phyloP scores from a whole-genome alignment of 1,140 invertebrate species.

The Harlomillsia oculata region DNA sequence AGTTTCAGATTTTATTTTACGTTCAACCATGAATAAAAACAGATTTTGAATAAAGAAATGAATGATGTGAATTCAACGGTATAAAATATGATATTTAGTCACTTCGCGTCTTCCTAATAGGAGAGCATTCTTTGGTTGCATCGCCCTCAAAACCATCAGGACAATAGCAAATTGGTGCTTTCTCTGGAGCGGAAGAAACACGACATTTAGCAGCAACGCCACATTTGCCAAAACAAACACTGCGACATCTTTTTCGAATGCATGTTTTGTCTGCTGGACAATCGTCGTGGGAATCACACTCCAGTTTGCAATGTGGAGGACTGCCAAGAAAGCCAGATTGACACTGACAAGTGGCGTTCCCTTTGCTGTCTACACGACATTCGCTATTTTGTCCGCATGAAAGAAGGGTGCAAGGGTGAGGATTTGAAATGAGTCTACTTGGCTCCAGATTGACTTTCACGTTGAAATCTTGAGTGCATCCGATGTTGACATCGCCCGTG shows the following conservation, averaged over 20 bases:
- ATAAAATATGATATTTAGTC: too few relatives aligned
- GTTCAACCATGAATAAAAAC: too few relatives aligned
- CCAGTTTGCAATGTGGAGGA: slow-evolving; percentile 64
- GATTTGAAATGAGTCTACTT: background rate
- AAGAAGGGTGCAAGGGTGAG: background rate
- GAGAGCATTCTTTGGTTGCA: slow-evolving; percentile 9
- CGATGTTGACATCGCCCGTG: slow-evolving; percentile 38
- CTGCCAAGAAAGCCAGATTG: slow-evolving; percentile 50
- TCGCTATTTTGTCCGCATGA: slow-evolving; percentile 54
- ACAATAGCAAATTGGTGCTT: slow-evolving; percentile 19
- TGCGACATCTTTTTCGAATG: slow-evolving; percentile 62
- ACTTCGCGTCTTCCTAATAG: too few relatives aligned
- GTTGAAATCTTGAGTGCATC: slow-evolving; percentile 31
- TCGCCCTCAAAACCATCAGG: slow-evolving; percentile 21
- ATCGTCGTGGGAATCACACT: slow-evolving; percentile 67
- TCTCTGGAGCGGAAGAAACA: slow-evolving; percentile 1
- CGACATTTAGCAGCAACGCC: slow-evolving; percentile 10
- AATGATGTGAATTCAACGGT: too few relatives aligned
- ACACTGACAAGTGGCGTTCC: slow-evolving; percentile 59
- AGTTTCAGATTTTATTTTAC: too few relatives aligned
- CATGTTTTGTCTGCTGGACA: slow-evolving; percentile 67
- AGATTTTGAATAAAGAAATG: too few relatives aligned
- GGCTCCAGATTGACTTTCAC: background rate
- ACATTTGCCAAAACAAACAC: slow-evolving; percentile 50
- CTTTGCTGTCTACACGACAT: slow-evolving; percentile 56